These are phyloP conservation scores for Aspidapion aeneum DNA, from an alignment of 2,888 invertebrate species.

Conservation along the genomic window DNA sequence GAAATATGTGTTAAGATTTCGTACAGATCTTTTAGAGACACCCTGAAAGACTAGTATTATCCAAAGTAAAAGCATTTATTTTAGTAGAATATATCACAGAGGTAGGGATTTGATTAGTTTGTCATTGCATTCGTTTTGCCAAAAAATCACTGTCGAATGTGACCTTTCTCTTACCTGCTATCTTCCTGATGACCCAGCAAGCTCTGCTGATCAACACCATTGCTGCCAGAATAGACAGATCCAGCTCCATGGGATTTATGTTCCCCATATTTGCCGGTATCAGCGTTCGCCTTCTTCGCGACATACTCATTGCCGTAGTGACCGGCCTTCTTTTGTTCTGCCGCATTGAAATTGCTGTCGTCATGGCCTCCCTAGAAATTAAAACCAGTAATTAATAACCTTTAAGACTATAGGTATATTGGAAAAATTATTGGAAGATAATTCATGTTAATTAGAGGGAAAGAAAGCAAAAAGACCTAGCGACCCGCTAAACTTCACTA, in stretches of 20 bases:
- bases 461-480: too few species aligned
- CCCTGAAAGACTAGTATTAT: too few species aligned
- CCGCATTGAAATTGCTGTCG: slow-evolving; percentile 56
- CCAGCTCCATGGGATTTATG: slow-evolving; percentile 58
- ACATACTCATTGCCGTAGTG: slow-evolving; percentile 56
- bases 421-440: too few species aligned
- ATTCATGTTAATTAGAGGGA: too few species aligned
- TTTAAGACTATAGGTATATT: not conserved
- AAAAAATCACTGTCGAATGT: too few species aligned
- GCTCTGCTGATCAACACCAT: slow-evolving; percentile 59
- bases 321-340: slow-evolving; percentile 57
- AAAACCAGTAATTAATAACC: slow-evolving; percentile 3
- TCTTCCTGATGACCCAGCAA: slow-evolving; percentile 60
- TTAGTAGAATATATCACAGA: too few species aligned
- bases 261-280: slow-evolving; percentile 59
- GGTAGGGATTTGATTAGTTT: too few species aligned
- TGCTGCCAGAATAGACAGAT: slow-evolving; percentile 56
- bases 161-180: slow-evolving; percentile 46
- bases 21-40: too few species aligned
- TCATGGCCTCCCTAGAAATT: slow-evolving; percentile 52
- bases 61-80: too few species aligned
- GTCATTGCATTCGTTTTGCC: too few species aligned
- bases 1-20: too few species aligned
- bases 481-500: too few species aligned
- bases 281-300: slow-evolving; percentile 56